Evolutionary conservation across 2,888 invertebrate species (phyloP).

Genomic region (Dolichomitus sp.): DNA sequence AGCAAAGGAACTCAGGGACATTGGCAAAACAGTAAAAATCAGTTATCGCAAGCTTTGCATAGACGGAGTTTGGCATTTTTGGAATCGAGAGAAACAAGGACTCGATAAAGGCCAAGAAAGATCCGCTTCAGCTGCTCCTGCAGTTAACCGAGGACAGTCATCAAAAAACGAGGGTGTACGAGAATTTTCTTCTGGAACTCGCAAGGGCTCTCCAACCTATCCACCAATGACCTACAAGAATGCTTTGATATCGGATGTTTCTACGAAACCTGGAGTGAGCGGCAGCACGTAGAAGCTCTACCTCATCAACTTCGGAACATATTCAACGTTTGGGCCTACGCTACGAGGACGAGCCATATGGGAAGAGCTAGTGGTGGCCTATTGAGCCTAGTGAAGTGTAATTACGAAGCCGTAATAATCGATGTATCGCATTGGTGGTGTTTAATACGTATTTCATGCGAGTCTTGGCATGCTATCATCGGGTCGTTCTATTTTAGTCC

Average conservation of each 20-base stretch:
- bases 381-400: neutral
- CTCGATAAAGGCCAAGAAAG: neutral
- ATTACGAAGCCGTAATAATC: neutral
- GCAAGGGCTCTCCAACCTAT: conserved; percentile 24
- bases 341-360: neutral
- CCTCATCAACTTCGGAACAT: neutral
- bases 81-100: conserved; percentile 6
- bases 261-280: conserved; percentile 33
- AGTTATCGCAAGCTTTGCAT: conserved; percentile 22
- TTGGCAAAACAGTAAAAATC: conserved; percentile 14
- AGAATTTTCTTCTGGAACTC: conserved; percentile 26
- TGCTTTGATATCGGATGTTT: conserved; percentile 14
- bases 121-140: neutral
- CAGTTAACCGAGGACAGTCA: neutral
- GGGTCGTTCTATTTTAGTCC: conserved; percentile 22
- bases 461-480: neutral
- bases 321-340: neutral
- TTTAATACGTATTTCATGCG: neutral
- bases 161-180: conserved; percentile 4
- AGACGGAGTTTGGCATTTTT: conserved; percentile 9
- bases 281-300: neutral
- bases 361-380: conserved; percentile 41
- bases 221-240: neutral
- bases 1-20: conserved; percentile 12
- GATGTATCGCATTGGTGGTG: conserved; percentile 39